These are phyloP conservation scores for Drosophila sulfurigaster DNA, from an alignment of 1,140 invertebrate species.

Conservation along the genomic window DNA sequence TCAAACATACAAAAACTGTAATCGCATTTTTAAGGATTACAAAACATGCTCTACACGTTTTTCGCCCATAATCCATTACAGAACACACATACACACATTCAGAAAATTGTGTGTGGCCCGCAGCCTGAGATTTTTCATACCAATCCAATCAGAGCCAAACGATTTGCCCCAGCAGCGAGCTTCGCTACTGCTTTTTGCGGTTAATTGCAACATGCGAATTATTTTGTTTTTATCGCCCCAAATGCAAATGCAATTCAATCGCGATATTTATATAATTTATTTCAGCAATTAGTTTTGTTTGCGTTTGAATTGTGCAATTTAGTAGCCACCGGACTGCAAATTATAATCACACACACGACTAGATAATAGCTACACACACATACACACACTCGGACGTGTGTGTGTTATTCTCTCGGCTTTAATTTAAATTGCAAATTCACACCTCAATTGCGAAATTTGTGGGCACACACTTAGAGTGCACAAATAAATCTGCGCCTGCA, in stretches of 20 bases:
- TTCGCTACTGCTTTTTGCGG: constrained; percentile 35
- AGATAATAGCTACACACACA: neutral
- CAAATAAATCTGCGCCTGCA: constrained; percentile 4
- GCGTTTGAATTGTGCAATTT: constrained; percentile 53
- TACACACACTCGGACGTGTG: neutral
- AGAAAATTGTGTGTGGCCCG: neutral
- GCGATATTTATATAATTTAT: constrained; percentile 79
- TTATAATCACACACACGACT: constrained; percentile 58
- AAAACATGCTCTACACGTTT: constrained; percentile 27
- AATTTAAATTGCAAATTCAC: constrained; percentile 13
- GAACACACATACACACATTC: no score
- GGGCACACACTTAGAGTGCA: neutral
- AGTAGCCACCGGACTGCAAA: constrained; percentile 54
- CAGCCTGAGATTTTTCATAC: constrained; percentile 18
- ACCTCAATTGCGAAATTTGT: neutral
- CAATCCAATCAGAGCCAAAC: constrained; percentile 2
- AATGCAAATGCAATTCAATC: constrained; percentile 67
- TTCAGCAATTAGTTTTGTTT: constrained; percentile 67
- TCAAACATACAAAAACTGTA: constrained; percentile 66
- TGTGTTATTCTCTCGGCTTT: constrained; percentile 11
- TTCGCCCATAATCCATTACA: constrained; percentile 21
- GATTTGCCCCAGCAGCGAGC: constrained; percentile 13
- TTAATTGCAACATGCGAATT: constrained; percentile 67
- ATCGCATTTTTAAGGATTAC: constrained; percentile 68
- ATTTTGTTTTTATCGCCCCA: constrained; percentile 65